phyloP scores from a whole-genome alignment of 23 tunicate species.

The Pegea sp. region DNA sequence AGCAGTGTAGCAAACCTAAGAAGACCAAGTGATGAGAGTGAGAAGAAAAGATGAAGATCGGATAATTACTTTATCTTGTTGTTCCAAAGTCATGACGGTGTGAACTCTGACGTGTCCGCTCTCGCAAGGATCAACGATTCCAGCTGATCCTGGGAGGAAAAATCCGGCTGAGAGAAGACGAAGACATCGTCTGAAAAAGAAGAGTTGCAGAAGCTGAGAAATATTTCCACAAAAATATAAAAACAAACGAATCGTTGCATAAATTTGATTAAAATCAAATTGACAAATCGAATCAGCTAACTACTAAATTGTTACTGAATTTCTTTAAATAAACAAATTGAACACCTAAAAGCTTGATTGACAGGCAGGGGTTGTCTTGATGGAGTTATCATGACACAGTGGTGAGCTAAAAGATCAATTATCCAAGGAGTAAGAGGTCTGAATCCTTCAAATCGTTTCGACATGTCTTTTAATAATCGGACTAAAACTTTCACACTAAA shows the following conservation, averaged over 20 bases:
- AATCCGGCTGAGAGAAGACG: constrained; percentile 75
- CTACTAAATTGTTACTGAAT: neutral
- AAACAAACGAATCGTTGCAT: too few species aligned
- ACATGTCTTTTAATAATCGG: constrained; percentile 60
- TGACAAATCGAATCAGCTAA: too few species aligned
- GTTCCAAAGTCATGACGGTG: constrained; percentile 67
- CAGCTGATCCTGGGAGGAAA: constrained; percentile 89
- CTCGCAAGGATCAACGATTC: constrained; percentile 88
- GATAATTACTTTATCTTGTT: constrained; percentile 63
- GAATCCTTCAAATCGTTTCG: constrained; percentile 53
- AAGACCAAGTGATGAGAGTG: neutral
- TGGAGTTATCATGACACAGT: constrained; percentile 83
- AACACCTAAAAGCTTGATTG: constrained; percentile 86
- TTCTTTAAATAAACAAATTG: neutral
- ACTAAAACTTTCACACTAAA: constrained; percentile 61
- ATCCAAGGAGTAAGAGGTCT: constrained; percentile 85
- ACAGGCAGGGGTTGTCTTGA: constrained; percentile 55
- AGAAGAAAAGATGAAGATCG: neutral
- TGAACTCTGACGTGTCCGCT: constrained; percentile 84
- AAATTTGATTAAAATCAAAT: too few species aligned
- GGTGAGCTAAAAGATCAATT: constrained; percentile 75
- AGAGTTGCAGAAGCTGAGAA: neutral
- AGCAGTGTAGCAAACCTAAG: constrained; percentile 82
- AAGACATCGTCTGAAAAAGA: constrained; percentile 40
- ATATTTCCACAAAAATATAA: neutral